Evolutionary conservation across 2,888 invertebrate genomes (phyloP), one percentile per base, ranked within the genome.

Genomic region (Nineta flava): DNA sequence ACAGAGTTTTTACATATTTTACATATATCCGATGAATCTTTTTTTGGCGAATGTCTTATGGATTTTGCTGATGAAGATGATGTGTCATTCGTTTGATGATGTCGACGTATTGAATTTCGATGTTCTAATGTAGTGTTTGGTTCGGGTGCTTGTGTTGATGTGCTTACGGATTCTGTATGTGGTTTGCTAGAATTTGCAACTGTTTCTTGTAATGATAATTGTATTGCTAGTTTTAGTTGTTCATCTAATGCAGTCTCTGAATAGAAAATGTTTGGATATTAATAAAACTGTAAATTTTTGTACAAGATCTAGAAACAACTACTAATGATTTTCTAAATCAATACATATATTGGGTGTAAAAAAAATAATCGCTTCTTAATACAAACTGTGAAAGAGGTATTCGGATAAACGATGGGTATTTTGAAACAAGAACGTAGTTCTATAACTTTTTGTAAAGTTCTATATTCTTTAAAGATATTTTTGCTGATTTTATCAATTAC

Each of bases 221-320:
- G 70, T 48, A 74, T 74, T 12, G 75, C 74, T 31, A 74, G 56
- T 53, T 69, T 71, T 35, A 72, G 57, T 55, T 72, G 71, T 52
- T 71, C 69, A 52, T 72, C 72, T 17, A 62, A 61, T 48, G 62
- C 62, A 48, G 65, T 65, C 46, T 17, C 43, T 47, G 21, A 47
- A 49, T 13, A 42, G 41, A 46, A 19, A 45, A 47, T 15, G n/a
- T 19, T 19, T 19, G 19, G 5, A 5, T 26, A 26, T 45, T 13
- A 26, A 45, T 12, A 16, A 9, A 44, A 44, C 17, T 44, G n/a
- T 6, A 21, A 7, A 44, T 44, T 44, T 19, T 21, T 17, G n/a
- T n/a, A n/a, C 17, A 10, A 42, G 3, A 3, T 35, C 13, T 35
- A 19, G 5, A 19, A 19, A 19, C 19, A 19, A 19, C 19, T 19